Percentiles rank a stretch among this genome's conserved stretches.
These are phyloP conservation scores for Chymomyza procnemis DNA, from an alignment of 2,888 invertebrate genomes.

Conservation along the genomic window DNA sequence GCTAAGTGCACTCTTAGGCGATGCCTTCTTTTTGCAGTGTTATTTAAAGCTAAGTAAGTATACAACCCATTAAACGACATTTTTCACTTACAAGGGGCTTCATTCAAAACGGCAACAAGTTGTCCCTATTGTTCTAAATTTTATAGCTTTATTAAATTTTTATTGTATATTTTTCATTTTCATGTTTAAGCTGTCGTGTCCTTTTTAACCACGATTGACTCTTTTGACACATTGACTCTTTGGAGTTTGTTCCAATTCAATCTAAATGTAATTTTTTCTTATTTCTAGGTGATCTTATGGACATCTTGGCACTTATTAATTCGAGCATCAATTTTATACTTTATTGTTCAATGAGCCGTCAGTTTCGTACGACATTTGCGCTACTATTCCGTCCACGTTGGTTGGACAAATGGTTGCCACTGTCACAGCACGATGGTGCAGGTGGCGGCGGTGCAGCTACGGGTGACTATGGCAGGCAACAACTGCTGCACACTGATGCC, in stretches of 20 bases:
- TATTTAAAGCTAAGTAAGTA: conserved; percentile 88
- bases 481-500: conserved; percentile 64
- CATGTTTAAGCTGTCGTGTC: too few species aligned
- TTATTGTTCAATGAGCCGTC: conserved; percentile 96
- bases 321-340: conserved; percentile 96
- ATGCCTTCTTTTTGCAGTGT: conserved; percentile 87
- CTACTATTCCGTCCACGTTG: conserved; percentile 86
- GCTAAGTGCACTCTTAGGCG: conserved; percentile 87
- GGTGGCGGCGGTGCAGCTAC: conserved; percentile 39
- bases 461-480: conserved; percentile 60
- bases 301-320: conserved; percentile 93
- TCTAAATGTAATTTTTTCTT: background rate
- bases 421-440: conserved; percentile 74
- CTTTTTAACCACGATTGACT: too few species aligned
- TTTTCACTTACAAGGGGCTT: too few species aligned
- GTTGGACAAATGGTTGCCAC: conserved; percentile 78
- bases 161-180: too few species aligned
- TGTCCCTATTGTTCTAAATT: too few species aligned
- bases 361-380: conserved; percentile 90
- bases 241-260: background rate
- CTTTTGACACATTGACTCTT: too few species aligned
- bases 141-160: too few species aligned
- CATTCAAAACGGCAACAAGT: too few species aligned
- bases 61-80: background rate
- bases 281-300: conserved; percentile 88